phyloP scores from a whole-genome alignment of 2,797 vertebrate genomes.

The Lateolabrax maculatus region DNA sequence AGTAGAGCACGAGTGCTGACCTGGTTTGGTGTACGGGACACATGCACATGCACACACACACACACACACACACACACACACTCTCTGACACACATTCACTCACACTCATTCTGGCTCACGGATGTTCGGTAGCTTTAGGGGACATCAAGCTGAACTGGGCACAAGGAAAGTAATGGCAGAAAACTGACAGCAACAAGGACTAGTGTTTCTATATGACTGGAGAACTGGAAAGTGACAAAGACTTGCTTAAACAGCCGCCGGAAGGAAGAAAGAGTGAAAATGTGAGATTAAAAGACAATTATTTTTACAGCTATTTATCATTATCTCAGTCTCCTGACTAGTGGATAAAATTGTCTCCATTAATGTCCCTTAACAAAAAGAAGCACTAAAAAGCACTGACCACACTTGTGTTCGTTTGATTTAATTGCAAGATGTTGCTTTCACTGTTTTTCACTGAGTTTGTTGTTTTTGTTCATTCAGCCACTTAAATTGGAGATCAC shows the following conservation, averaged over 20 bases:
- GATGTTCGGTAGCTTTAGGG: slow-evolving; percentile 50
- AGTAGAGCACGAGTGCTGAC: slow-evolving; percentile 70
- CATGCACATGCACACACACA: slow-evolving; percentile 17
- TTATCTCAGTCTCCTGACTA: slow-evolving; percentile 59
- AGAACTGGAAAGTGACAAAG: slow-evolving; percentile 14
- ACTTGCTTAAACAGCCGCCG: neutral
- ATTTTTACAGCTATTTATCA: slow-evolving; percentile 75
- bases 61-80: neutral
- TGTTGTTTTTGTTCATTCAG: slow-evolving; percentile 7
- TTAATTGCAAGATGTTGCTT: slow-evolving; percentile 27
- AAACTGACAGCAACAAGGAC: slow-evolving; percentile 23
- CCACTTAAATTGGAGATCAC: neutral
- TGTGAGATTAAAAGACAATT: slow-evolving; percentile 68
- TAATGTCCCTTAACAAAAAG: slow-evolving; percentile 52
- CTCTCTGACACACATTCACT: slow-evolving; percentile 55
- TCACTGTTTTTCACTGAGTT: slow-evolving; percentile 25
- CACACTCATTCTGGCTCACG: slow-evolving; percentile 44
- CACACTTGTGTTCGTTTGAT: slow-evolving; percentile 49
- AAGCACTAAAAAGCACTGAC: slow-evolving; percentile 70
- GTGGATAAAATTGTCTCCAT: slow-evolving; percentile 58
- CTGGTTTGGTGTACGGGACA: slow-evolving; percentile 60
- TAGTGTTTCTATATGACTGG: slow-evolving; percentile 16
- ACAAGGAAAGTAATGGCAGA: slow-evolving; percentile 30
- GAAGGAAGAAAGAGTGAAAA: slow-evolving; percentile 26
- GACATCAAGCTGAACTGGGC: slow-evolving; percentile 37